Base-by-base conservation (phyloP, 2,888 invertebrate genomes). In the Xestia c-nigrum region DNA sequence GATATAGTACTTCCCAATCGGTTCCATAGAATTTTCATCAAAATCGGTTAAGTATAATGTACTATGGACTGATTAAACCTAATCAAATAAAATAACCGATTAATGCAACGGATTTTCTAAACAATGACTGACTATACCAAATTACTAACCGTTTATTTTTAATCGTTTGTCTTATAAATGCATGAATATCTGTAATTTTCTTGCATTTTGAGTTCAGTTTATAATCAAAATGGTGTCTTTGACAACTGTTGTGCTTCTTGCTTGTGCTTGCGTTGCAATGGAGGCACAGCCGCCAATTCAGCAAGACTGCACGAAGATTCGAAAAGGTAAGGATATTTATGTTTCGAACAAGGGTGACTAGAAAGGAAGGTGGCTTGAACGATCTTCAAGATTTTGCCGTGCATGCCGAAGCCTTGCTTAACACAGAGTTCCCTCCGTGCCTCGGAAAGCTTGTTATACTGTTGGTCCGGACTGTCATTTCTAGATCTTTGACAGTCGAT, bases 301-400 rank as follows among this genome's bases (percentile, higher is more conserved):
- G 40, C 10, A 10, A 16, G 38, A 70, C 10, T 77, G 70, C 63
- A 70, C 55, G 63, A 63, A 63, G 70, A 78, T 77, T 4, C 38
- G 46, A 40, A n/a, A 55, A 55, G 78, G 78, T 76, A 21, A 24
- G 16, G 14, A n/a, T 1, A 16, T 46, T 5, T 40, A 21, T 14
- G 16, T 47, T 47, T 47, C 16, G 10, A n/a, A n/a, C 10, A n/a
- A n/a, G n/a, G 10, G 10, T n/a, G 10, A 4, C 4, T 10, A n/a
- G 5, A 4, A n/a, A 10, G 10, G 5, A 1, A n/a, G n/a, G 10
- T 55, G 1, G 52, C 21, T 52, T 9, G 7, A 19, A 19, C 50
- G 3, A 50, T 50, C 50, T 50, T 50, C 19, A 50, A 50, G 47
- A 19, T 19, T 50, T 50, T 19, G 7, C 19, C 2, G 50, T 10